phyloP scores from a whole-genome alignment of 35 echinoderm and acorn worm species.

The Holothuria glaberrima region DNA sequence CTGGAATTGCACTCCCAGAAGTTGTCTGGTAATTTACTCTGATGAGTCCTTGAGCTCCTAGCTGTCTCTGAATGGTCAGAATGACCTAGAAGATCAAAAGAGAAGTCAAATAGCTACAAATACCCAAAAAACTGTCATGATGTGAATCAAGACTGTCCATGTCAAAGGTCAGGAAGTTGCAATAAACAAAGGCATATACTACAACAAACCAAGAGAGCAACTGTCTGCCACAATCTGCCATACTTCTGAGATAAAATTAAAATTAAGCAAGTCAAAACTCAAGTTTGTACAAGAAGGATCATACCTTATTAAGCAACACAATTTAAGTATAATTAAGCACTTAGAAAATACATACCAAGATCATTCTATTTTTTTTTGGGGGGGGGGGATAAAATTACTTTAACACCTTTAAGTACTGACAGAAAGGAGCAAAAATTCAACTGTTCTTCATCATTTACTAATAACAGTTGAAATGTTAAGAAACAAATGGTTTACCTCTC shows the following conservation, averaged over 20 bases:
- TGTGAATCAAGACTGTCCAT: background rate
- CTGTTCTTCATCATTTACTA: too few species aligned
- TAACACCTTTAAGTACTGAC: too few species aligned
- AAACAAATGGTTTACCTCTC: slow-evolving; percentile 85
- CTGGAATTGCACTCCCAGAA: slow-evolving; percentile 66
- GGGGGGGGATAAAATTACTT: too few species aligned
- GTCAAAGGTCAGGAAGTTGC: too few species aligned
- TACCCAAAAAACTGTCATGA: background rate
- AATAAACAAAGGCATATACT: background rate
- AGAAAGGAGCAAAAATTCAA: too few species aligned
- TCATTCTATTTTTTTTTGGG: too few species aligned
- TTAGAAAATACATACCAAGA: too few species aligned
- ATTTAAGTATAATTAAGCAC: too few species aligned
- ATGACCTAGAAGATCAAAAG: slow-evolving; percentile 59
- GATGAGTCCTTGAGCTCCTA: slow-evolving; percentile 78
- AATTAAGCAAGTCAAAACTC: background rate
- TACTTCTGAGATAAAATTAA: background rate
- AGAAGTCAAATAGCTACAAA: background rate
- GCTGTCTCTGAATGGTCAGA: slow-evolving; percentile 71
- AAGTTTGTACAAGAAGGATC: too few species aligned
- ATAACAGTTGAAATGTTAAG: too few species aligned
- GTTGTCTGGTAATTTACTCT: slow-evolving; percentile 76
- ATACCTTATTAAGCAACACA: too few species aligned
- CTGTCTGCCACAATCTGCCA: background rate
- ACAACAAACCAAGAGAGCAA: background rate